Evolutionary conservation across 2,797 vertebrate genomes (phyloP), one percentile per base, ranked within the genome.

Genomic region (Cossypha niveicapilla): DNA sequence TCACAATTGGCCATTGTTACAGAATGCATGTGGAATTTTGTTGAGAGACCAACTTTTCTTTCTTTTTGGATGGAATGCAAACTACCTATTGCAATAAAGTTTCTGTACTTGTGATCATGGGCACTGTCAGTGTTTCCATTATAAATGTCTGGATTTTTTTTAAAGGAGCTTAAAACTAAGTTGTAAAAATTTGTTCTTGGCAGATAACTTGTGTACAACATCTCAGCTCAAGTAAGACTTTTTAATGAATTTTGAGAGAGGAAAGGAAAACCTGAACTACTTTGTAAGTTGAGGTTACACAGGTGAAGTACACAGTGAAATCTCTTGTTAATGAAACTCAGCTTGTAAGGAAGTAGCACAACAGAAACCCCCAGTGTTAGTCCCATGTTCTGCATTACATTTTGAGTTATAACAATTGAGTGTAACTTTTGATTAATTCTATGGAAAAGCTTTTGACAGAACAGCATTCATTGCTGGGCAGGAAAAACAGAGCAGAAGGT

Each of bases 111-210:
- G 86, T 88, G 84, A 94, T 91, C 94, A 86, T 92, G 93, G 78
- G 56, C 83, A 88, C 79, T 95, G 96, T 96, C 93, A 97, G 44
- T 96, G 50, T 98, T 98, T 98, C 97, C 97, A 95, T 95, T 96
- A 95, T 97, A 96, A 96, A 97, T 96, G 84, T 79, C 67, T 96
- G 82, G 74, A 30, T 95, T 57, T 56, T 35, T 94, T 93, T 97
- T 78, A 37, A 57, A 92, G 74, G 78, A 88, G 77, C 94, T 97
- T 97, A 95, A 94, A 97, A 96, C 91, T 95, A 66, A 92, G 81
- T 93, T 97, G 82, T 97, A 97, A 98, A 97, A 97, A 96, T 95
- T 93, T 96, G 80, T 95, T 96, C 94, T 97, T 97, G 97, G 96
- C 92, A 87, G 82, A 94, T 82, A 93, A 79, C 73, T 94, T 96